phyloP scores from a whole-genome alignment of 2,797 vertebrate genomes.

The Pagetopsis macropterus region DNA sequence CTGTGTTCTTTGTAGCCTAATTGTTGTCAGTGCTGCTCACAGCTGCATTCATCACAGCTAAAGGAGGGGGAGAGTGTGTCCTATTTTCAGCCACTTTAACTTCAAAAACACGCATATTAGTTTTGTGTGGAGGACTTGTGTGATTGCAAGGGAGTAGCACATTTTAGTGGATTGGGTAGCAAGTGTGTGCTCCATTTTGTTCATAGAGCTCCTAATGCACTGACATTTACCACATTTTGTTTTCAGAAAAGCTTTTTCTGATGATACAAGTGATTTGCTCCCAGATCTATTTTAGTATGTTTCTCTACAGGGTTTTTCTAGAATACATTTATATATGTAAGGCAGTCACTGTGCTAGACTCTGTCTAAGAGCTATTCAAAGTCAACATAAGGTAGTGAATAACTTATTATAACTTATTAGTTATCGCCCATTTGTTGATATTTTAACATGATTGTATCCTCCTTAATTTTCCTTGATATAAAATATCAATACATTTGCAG shows the following conservation, averaged over 20 bases:
- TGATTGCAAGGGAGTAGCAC: conserved; percentile 16
- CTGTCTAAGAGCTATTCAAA: too few species aligned
- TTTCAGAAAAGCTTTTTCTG: conserved; percentile 9
- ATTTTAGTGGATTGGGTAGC: conserved; percentile 8
- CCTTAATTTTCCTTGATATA: too few species aligned
- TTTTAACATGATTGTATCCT: too few species aligned
- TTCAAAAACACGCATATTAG: conserved; percentile 25
- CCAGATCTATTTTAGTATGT: background rate
- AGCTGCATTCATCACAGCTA: conserved; percentile 10
- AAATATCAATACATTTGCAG: too few species aligned
- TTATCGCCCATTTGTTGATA: too few species aligned
- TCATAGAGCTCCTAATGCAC: background rate
- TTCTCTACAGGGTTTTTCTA: conserved; percentile 3
- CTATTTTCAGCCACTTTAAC: conserved; percentile 51
- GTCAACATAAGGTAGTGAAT: too few species aligned
- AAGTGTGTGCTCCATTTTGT: background rate
- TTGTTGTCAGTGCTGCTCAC: conserved; percentile 15
- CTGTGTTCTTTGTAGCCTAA: conserved; percentile 12
- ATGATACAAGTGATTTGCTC: background rate
- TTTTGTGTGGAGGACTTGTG: background rate
- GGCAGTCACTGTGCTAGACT: too few species aligned
- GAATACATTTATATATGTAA: conserved; percentile 6
- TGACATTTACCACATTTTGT: conserved; percentile 3
- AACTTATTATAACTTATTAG: too few species aligned
- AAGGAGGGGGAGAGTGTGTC: conserved; percentile 17